Evolutionary conservation across 2,888 invertebrate species (phyloP), one percentile per base, ranked within the genome.

Genomic region (Chloroclystis v-ata): DNA sequence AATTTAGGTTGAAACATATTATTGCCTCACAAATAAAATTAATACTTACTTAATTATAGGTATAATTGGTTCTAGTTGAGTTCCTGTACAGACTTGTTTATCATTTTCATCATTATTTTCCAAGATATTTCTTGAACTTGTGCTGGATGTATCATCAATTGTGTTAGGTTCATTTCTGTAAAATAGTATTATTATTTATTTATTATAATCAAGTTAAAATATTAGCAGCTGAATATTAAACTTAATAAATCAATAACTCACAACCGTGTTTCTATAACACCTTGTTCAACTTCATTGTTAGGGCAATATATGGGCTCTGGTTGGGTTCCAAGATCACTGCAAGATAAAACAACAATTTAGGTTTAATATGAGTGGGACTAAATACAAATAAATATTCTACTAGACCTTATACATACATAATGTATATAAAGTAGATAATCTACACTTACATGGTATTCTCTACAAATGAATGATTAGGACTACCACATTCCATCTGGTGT

Each of bases 21-120:
- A n/a, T n/a, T n/a, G n/a, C n/a, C n/a, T n/a, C n/a, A n/a, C n/a
- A n/a, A n/a, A 6, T 24, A 24, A 24, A 11, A 12, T 14, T 40
- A 28, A 30, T 3, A 58, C 68, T 64, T 63, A 72, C 72, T 60
- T 67, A 32, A 64, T 37, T 24, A 43, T 47, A 10, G 70, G 72
- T 43, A 65, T 57, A 47, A 56, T 43, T 25, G 71, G 71, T 45
- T 71, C 69, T 12, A 20, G 1, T n/a, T 43, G 29, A 20, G 5
- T 20, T 20, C 5, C 20, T 26, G 28, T 41, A 37, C 32, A 38
- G 25, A 10, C 14, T 38, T 13, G n/a, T 10, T 30, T 16, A 37
- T 11, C 11, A 9, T 39, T 28, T 9, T 2, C 13, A 12, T 20
- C 10, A 20, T 40, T 24, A 33, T 51, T 43, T 20, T 20, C 2